phyloP scores from a whole-genome alignment of 2,888 invertebrate genomes.

The Furcula furcula region DNA sequence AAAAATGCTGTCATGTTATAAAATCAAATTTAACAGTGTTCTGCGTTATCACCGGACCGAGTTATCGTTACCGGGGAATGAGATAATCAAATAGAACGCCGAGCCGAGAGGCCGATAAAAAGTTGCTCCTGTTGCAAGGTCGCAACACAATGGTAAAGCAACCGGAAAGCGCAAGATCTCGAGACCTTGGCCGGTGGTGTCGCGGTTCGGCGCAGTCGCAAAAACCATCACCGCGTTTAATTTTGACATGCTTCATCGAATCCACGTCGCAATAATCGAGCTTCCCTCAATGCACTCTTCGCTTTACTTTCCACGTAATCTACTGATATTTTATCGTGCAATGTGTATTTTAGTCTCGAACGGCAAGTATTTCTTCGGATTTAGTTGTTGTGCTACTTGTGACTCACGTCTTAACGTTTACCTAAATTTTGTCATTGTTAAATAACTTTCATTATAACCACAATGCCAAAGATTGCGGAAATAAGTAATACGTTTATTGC shows the following conservation, averaged over 20 bases:
- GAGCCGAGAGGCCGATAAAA: slow-evolving; percentile 38
- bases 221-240: slow-evolving; percentile 54
- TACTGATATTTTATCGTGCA: too few species aligned
- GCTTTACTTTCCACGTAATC: slow-evolving; percentile 13
- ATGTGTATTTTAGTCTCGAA: too few species aligned
- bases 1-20: not conserved
- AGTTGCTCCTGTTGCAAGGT: slow-evolving; percentile 56
- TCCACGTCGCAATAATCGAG: slow-evolving; percentile 14
- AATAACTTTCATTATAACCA: not conserved
- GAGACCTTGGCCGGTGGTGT: slow-evolving; percentile 62
- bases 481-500: not conserved
- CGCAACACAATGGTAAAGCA: slow-evolving; percentile 43
- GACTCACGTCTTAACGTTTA: too few species aligned
- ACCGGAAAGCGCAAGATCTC: slow-evolving; percentile 53
- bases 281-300: slow-evolving; percentile 19
- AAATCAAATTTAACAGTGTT: not conserved
- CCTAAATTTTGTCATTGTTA: too few species aligned
- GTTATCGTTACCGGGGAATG: slow-evolving; percentile 34
- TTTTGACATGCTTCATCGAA: slow-evolving; percentile 54
- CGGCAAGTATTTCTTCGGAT: too few species aligned
- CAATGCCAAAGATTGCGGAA: not conserved
- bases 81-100: slow-evolving; percentile 37
- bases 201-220: slow-evolving; percentile 57
- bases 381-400: too few species aligned
- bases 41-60: slow-evolving; percentile 31